phyloP scores from a whole-genome alignment of 2,797 vertebrate genomes.

The Hyperoplus lanceolatus region DNA sequence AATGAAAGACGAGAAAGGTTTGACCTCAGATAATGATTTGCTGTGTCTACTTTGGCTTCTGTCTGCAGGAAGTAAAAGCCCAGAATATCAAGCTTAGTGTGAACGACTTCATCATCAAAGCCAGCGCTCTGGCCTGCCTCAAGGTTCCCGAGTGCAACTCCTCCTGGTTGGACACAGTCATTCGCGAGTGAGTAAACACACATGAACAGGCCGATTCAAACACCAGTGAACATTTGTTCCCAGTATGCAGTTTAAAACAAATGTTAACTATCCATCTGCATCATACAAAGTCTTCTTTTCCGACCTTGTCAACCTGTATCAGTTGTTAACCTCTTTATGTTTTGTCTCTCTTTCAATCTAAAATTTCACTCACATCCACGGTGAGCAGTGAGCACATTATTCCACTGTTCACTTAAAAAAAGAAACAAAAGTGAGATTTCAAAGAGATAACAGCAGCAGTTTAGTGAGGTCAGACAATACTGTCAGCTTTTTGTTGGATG shows the following conservation, averaged over 20 bases:
- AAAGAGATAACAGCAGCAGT: background rate
- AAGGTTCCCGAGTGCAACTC: slow-evolving; percentile 99
- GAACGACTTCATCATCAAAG: slow-evolving; percentile 99
- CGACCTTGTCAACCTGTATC: background rate
- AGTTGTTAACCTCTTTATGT: background rate
- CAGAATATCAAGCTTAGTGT: slow-evolving; percentile 95
- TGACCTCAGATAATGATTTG: slow-evolving; percentile 8
- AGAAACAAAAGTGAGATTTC: background rate
- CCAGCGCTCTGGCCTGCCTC: slow-evolving; percentile 94
- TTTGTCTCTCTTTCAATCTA: background rate
- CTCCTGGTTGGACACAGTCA: slow-evolving; percentile 98
- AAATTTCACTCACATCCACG: background rate
- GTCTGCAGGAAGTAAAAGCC: slow-evolving; percentile 89
- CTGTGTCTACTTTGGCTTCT: background rate
- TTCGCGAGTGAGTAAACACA: slow-evolving; percentile 93
- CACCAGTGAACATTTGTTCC: background rate
- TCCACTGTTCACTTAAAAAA: background rate
- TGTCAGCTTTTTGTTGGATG: rapidly evolving
- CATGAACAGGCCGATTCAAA: background rate
- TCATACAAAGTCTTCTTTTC: background rate
- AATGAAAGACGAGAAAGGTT: background rate
- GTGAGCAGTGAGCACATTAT: background rate
- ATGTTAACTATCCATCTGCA: background rate
- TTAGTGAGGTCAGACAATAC: background rate
- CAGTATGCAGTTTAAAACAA: background rate